A percentile compares a stretch with the other conserved stretches of the same genome.
Evolutionary conservation across 1,140 invertebrate species (phyloP).

Genomic region (Thaumetopoea pityocampa): DNA sequence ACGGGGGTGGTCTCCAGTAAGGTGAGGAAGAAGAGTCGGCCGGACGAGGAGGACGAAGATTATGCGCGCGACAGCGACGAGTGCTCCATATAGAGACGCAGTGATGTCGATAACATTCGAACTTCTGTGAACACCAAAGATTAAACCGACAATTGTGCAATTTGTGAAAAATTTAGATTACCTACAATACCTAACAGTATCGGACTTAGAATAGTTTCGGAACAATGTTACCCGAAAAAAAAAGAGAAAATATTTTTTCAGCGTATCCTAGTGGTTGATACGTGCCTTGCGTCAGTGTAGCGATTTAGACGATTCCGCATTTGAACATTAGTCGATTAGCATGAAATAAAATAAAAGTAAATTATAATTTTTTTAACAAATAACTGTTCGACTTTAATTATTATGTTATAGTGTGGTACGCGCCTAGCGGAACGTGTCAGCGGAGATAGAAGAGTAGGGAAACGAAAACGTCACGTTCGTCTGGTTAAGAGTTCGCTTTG

Average conservation of each 20-base stretch:
- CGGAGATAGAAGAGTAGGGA: too few species aligned
- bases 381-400: too few species aligned
- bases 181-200: slow-evolving; percentile 21
- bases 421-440: too few species aligned
- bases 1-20: slow-evolving; percentile 58
- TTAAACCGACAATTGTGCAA: slow-evolving; percentile 35
- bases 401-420: too few species aligned
- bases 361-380: slow-evolving; percentile 19
- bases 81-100: slow-evolving; percentile 68
- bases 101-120: too few species aligned
- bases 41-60: slow-evolving; percentile 73
- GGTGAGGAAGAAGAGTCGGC: slow-evolving; percentile 41
- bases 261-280: slow-evolving; percentile 58
- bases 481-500: too few species aligned
- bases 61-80: slow-evolving; percentile 79
- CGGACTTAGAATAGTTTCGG: slow-evolving; percentile 13
- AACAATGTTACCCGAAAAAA: slow-evolving; percentile 19
- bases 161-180: slow-evolving; percentile 24
- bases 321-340: slow-evolving; percentile 25
- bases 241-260: slow-evolving; percentile 63
- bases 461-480: too few species aligned
- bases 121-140: slow-evolving; percentile 52
- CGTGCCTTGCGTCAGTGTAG: slow-evolving; percentile 62
- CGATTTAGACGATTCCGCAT: slow-evolving; percentile 22
- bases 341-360: slow-evolving; percentile 22